A percentile compares a stretch with the other conserved stretches of the same genome.
Evolutionary conservation across 2,888 invertebrate species (phyloP).

Genomic region (Ceriagrion tenellum): DNA sequence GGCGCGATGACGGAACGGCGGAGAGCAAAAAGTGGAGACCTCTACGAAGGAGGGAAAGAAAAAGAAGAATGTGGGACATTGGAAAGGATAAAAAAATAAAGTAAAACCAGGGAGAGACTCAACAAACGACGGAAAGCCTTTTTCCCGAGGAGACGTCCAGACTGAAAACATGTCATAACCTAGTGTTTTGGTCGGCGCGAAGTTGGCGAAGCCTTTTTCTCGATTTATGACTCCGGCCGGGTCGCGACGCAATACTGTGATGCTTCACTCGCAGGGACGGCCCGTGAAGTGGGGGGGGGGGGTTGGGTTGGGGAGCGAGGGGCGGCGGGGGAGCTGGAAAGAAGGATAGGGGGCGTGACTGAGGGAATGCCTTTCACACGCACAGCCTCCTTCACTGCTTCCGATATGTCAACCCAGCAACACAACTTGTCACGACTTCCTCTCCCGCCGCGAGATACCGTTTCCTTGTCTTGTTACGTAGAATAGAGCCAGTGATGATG

Average conservation of each 20-base stretch:
- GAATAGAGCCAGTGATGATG: too few species aligned
- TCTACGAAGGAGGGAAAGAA: neutral
- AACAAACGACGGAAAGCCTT: neutral
- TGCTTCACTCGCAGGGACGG: neutral
- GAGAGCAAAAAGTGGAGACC: neutral
- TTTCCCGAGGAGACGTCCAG: conserved; percentile 34
- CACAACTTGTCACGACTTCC: neutral
- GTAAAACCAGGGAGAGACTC: neutral
- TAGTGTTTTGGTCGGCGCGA: conserved; percentile 32
- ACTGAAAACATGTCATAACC: conserved; percentile 62
- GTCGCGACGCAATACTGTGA: neutral
- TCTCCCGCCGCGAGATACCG: neutral
- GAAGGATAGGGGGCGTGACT: neutral
- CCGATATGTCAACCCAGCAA: neutral
- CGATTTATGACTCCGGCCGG: conserved; percentile 38
- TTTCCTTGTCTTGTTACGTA: neutral
- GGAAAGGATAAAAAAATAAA: neutral
- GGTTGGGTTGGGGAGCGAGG: too few species aligned
- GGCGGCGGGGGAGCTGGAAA: too few species aligned
- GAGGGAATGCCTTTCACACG: too few species aligned
- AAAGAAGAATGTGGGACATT: neutral
- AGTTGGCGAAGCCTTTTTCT: conserved; percentile 28
- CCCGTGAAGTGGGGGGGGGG: neutral
- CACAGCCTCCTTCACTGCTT: neutral
- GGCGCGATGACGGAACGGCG: neutral